A percentile compares a stretch with the other conserved stretches of the same genome.
phyloP scores from a whole-genome alignment of 1,140 invertebrate species.

The Macrocentrus cingulum region DNA sequence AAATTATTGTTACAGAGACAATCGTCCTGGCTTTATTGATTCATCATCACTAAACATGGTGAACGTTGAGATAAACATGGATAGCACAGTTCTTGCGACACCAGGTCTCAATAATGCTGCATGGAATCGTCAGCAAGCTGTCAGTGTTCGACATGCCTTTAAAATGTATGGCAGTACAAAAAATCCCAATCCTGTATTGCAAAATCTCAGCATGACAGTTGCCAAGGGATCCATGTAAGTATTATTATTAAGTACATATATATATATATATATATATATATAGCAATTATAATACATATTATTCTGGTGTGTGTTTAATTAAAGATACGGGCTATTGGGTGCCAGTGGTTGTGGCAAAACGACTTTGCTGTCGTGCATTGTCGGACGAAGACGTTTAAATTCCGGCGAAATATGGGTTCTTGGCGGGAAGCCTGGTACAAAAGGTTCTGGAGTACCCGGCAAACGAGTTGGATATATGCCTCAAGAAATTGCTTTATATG shows the following conservation, averaged over 20 bases:
- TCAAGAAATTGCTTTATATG: slow-evolving; percentile 91
- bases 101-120: slow-evolving; percentile 52
- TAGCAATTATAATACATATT: not conserved
- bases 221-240: slow-evolving; percentile 90
- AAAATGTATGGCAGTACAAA: slow-evolving; percentile 86
- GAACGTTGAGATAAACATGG: slow-evolving; percentile 39
- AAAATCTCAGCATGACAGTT: slow-evolving; percentile 87
- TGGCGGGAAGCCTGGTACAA: slow-evolving; percentile 79
- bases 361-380: slow-evolving; percentile 84
- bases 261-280: not conserved
- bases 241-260: slow-evolving; percentile 1
- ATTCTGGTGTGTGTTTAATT: slow-evolving; percentile 28
- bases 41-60: slow-evolving; percentile 34
- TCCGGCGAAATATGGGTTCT: slow-evolving; percentile 84
- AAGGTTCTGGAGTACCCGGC: slow-evolving; percentile 82
- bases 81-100: slow-evolving; percentile 38
- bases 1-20: slow-evolving; percentile 37
- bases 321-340: slow-evolving; percentile 83
- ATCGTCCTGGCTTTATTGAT: slow-evolving; percentile 35
- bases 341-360: slow-evolving; percentile 86
- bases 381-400: slow-evolving; percentile 78
- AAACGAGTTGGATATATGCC: slow-evolving; percentile 83
- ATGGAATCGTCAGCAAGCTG: slow-evolving; percentile 74
- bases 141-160: slow-evolving; percentile 80
- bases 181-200: slow-evolving; percentile 78